A percentile compares a stretch with the other conserved stretches of the same genome.
Evolutionary conservation across 1,140 invertebrate species (phyloP).

Genomic region (Philotrypesis tridentata): DNA sequence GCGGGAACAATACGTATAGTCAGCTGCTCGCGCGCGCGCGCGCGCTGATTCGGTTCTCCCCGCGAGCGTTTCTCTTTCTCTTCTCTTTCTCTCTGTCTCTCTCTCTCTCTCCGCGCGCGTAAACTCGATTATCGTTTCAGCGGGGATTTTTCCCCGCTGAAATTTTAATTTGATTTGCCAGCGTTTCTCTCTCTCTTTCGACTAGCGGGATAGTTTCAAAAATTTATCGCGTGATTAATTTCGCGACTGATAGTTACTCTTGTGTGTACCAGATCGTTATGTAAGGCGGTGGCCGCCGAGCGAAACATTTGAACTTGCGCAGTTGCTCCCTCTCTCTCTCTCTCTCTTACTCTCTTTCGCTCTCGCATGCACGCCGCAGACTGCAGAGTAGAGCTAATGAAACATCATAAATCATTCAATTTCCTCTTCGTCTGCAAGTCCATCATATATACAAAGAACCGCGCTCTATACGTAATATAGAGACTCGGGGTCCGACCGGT

Average conservation of each 20-base stretch:
- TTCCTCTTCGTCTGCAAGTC: conserved; percentile 23
- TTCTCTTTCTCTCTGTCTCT: background rate
- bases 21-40: too few relatives aligned
- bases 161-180: too few relatives aligned
- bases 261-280: conserved; percentile 34
- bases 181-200: background rate
- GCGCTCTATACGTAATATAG: background rate
- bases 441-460: conserved; percentile 8
- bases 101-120: background rate
- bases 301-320: conserved; percentile 46
- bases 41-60: conserved; percentile 53
- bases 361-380: conserved; percentile 11
- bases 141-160: background rate
- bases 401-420: conserved; percentile 23
- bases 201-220: background rate
- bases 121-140: background rate
- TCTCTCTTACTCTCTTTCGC: too few relatives aligned
- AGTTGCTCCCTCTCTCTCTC: too few relatives aligned
- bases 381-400: background rate
- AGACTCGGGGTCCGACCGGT: background rate
- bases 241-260: background rate
- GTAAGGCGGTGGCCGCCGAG: conserved; percentile 58
- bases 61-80: conserved; percentile 43
- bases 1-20: conserved; percentile 68
- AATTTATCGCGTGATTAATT: conserved; percentile 25